Evolutionary conservation across 1,140 invertebrate species (phyloP).

Genomic region (Diachasmimorpha longicaudata): DNA sequence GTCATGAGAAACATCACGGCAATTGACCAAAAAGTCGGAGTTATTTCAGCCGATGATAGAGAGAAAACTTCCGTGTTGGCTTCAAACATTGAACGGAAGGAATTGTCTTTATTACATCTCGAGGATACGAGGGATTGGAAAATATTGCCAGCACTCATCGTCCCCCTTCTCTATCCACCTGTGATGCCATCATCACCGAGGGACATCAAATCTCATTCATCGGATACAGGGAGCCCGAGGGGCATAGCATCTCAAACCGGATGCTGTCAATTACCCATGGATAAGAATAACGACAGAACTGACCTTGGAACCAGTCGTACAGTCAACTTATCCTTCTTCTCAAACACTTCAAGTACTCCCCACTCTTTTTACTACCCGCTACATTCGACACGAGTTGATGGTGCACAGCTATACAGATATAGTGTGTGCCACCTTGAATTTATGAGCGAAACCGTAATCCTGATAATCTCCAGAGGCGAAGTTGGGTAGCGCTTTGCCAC

Average conservation of each 20-base stretch:
- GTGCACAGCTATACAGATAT: not conserved
- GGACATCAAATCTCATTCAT: not conserved
- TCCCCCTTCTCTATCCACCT: not conserved
- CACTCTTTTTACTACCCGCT: not conserved
- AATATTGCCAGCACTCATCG: not conserved
- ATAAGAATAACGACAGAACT: slow-evolving; percentile 17
- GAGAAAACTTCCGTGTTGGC: not conserved
- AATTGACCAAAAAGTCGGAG: not conserved
- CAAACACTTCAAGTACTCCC: not conserved
- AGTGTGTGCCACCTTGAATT: slow-evolving; percentile 10
- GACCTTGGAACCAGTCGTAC: slow-evolving; percentile 9
- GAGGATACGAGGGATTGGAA: not conserved
- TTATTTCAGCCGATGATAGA: not conserved
- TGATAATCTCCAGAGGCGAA: slow-evolving; percentile 20
- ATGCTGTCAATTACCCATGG: slow-evolving; percentile 17
- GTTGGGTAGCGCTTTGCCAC: not conserved
- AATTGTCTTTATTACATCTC: not conserved
- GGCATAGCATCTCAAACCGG: not conserved
- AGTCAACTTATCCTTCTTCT: not conserved
- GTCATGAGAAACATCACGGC: not conserved
- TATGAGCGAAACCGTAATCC: slow-evolving; percentile 24
- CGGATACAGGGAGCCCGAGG: not conserved
- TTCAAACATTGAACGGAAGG: not conserved
- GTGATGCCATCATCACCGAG: not conserved
- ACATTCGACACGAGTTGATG: not conserved